Conservation (phyloP, 2,797 vertebrate species). For the Prunella strophiata region DNA sequence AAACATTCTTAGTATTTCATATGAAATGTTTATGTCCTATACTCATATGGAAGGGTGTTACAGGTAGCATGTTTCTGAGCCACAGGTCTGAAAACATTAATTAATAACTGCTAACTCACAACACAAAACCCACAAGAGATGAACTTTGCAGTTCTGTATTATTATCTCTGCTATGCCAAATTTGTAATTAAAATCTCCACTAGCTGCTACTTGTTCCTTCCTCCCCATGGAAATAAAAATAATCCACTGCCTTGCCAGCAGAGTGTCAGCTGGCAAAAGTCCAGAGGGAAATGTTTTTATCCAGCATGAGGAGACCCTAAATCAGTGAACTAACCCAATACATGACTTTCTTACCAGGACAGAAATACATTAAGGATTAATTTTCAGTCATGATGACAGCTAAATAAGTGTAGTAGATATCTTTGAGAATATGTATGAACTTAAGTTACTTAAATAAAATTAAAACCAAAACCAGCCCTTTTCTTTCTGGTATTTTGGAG, state of each 20-base stretch:
- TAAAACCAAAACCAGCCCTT: rapidly evolving
- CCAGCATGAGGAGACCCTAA: neutral
- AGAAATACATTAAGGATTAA: neutral
- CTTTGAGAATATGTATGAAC: neutral
- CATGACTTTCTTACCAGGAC: neutral
- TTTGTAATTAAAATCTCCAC: neutral
- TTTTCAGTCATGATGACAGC: neutral
- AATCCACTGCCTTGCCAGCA: neutral
- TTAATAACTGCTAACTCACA: neutral
- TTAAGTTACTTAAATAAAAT: neutral
- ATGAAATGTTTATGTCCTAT: neutral
- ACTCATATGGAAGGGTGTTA: neutral
- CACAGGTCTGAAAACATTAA: neutral
- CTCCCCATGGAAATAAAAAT: neutral
- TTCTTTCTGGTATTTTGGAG: neutral
- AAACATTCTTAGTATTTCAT: neutral
- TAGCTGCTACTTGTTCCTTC: neutral
- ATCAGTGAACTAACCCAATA: neutral
- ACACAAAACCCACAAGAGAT: neutral
- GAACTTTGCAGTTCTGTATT: neutral
- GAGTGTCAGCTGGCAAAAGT: neutral
- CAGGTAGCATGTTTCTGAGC: neutral
- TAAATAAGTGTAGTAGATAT: neutral
- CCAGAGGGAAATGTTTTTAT: neutral
- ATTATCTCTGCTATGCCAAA: neutral